These are phyloP conservation scores for Gymnothorax javanicus DNA, from an alignment of 2,797 vertebrate genomes.

Conservation along the genomic window DNA sequence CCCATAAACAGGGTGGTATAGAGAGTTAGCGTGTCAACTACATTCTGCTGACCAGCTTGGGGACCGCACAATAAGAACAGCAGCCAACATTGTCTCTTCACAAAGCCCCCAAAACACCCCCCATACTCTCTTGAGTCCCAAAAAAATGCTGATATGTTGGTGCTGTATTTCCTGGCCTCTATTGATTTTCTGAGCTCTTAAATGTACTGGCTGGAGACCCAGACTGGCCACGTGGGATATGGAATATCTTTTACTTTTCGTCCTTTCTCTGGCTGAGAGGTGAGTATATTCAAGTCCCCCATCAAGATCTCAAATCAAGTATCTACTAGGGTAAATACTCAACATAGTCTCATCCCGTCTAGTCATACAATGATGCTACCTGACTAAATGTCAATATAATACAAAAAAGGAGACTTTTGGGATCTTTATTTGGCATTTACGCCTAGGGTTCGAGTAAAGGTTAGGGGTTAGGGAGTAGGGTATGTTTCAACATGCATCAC, in stretches of 20 bases:
- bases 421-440: no score
- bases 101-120: neutral
- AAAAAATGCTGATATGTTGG: conserved; percentile 22
- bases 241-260: neutral
- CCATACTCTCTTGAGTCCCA: neutral
- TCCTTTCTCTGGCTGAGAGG: neutral
- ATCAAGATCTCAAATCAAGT: conserved; percentile 21
- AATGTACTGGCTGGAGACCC: conserved; percentile 26
- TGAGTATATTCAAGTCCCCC: conserved; percentile 27
- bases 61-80: conserved; percentile 8
- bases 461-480: no score
- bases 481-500: no score
- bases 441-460: no score
- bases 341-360: no score
- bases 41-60: conserved; percentile 15
- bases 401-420: no score
- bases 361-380: no score
- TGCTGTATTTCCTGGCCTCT: conserved; percentile 38
- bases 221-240: conserved; percentile 6
- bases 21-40: conserved; percentile 16
- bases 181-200: conserved; percentile 28
- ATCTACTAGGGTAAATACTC: neutral
- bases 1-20: conserved; percentile 1
- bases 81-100: neutral
- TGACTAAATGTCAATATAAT: no score